Evolutionary conservation across 2,888 invertebrate genomes (phyloP).

Genomic region (Agonopterix heracliana): DNA sequence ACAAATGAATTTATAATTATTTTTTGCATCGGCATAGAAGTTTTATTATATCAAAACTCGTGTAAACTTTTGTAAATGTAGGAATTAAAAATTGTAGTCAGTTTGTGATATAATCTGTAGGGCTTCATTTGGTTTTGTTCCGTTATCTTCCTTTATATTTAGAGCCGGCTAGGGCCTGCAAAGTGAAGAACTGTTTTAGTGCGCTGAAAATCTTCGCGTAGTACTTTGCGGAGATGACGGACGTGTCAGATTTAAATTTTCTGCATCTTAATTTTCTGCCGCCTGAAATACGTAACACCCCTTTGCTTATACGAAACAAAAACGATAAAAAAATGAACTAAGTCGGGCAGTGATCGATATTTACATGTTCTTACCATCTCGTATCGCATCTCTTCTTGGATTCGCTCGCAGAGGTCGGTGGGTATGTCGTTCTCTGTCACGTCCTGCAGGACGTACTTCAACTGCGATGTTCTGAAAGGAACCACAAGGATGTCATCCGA

Average conservation of each 20-base stretch:
- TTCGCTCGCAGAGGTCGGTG: constrained; percentile 87
- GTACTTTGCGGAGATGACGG: constrained; percentile 61
- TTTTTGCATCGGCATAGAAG: constrained; percentile 22
- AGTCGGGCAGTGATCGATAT: constrained; percentile 44
- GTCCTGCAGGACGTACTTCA: constrained; percentile 90
- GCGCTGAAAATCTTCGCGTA: constrained; percentile 68
- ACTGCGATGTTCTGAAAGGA: constrained; percentile 82
- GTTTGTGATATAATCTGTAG: constrained; percentile 3
- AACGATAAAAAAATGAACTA: constrained; percentile 23
- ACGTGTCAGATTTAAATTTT: constrained; percentile 65
- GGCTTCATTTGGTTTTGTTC: constrained; percentile 13
- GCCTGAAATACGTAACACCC: constrained; percentile 58
- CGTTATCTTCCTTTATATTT: constrained; percentile 66
- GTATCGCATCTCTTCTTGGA: constrained; percentile 94
- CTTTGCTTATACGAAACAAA: constrained; percentile 40
- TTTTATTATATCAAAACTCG: constrained; percentile 11
- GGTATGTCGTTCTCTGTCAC: constrained; percentile 96
- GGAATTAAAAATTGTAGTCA: neutral
- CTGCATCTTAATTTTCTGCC: constrained; percentile 71
- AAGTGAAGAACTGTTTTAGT: constrained; percentile 72
- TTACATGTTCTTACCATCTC: constrained; percentile 85
- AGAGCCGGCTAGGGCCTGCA: constrained; percentile 65
- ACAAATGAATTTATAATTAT: constrained; percentile 44
- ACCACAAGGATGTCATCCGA: neutral
- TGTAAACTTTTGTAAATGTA: constrained; percentile 9